Evolutionary conservation across 1,140 invertebrate species (phyloP).

Genomic region (Eupristina koningsbergeri): DNA sequence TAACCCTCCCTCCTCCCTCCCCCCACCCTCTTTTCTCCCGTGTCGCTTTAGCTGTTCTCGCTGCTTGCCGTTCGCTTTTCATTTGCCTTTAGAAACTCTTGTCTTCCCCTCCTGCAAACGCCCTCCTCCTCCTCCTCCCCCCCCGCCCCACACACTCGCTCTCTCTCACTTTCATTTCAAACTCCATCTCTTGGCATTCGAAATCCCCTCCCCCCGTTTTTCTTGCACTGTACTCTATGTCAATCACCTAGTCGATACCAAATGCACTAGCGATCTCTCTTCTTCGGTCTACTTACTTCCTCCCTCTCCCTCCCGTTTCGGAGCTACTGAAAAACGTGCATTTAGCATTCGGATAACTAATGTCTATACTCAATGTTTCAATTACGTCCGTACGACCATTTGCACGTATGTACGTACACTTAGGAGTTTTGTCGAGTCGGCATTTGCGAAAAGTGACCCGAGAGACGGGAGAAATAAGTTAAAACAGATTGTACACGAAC

Average conservation of each 20-base stretch:
- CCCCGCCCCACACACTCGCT: not conserved
- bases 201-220: not conserved
- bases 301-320: not conserved
- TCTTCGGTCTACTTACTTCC: too few species aligned
- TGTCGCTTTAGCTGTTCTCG: slow-evolving; percentile 30
- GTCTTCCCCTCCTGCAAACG: not conserved
- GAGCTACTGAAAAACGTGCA: not conserved
- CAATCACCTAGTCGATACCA: slow-evolving; percentile 13
- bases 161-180: not conserved
- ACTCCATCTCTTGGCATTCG: slow-evolving; percentile 3
- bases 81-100: slow-evolving; percentile 7
- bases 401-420: not conserved
- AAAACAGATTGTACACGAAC: not conserved
- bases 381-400: not conserved
- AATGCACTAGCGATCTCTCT: not conserved
- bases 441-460: not conserved
- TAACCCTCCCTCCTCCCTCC: too few species aligned
- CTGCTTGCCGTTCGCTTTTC: slow-evolving; percentile 15
- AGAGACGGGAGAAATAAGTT: not conserved
- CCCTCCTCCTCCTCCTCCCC: not conserved
- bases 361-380: not conserved
- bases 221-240: slow-evolving; percentile 6
- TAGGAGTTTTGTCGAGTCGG: not conserved
- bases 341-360: not conserved
- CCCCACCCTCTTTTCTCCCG: too few species aligned